Conservation (phyloP, 2,888 invertebrate species). For the Diadromus collaris region DNA sequence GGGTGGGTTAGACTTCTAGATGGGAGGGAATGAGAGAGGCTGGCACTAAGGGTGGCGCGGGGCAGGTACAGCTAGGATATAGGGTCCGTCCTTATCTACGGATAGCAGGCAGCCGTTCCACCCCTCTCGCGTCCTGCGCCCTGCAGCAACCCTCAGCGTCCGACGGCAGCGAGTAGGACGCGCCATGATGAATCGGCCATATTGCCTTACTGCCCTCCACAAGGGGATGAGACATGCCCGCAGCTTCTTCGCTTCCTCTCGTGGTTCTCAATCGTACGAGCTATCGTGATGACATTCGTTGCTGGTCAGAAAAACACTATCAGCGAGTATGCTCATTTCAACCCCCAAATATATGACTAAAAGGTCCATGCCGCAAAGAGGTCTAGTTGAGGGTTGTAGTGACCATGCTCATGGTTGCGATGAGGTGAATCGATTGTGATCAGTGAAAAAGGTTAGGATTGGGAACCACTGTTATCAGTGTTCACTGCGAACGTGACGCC, state of each 20-base stretch:
- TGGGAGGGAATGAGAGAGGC: constrained; percentile 55
- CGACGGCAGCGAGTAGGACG: constrained; percentile 64
- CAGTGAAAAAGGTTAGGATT: neutral
- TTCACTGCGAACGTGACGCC: constrained; percentile 56
- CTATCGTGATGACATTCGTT: neutral
- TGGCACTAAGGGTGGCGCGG: constrained; percentile 61
- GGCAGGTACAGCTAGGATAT: constrained; percentile 68
- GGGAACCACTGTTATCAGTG: constrained; percentile 56
- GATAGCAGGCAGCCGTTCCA: constrained; percentile 72
- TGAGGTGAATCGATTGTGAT: neutral
- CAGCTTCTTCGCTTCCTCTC: constrained; percentile 59
- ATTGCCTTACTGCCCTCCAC: constrained; percentile 72
- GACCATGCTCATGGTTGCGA: neutral
- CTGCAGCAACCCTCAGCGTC: constrained; percentile 64
- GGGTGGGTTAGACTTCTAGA: constrained; percentile 41
- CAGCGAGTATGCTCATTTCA: neutral
- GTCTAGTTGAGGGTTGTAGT: neutral
- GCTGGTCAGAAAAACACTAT: neutral
- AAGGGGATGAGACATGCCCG: constrained; percentile 59
- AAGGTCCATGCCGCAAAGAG: neutral
- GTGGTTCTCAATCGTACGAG: constrained; percentile 49
- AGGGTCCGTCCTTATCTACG: constrained; percentile 78
- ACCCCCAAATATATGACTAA: neutral
- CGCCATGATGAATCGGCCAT: constrained; percentile 79
- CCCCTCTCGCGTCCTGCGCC: constrained; percentile 63